A percentile compares a stretch with the other conserved stretches of the same genome.
phyloP scores from a whole-genome alignment of 2,797 vertebrate species.

The Scyliorhinus canicula region DNA sequence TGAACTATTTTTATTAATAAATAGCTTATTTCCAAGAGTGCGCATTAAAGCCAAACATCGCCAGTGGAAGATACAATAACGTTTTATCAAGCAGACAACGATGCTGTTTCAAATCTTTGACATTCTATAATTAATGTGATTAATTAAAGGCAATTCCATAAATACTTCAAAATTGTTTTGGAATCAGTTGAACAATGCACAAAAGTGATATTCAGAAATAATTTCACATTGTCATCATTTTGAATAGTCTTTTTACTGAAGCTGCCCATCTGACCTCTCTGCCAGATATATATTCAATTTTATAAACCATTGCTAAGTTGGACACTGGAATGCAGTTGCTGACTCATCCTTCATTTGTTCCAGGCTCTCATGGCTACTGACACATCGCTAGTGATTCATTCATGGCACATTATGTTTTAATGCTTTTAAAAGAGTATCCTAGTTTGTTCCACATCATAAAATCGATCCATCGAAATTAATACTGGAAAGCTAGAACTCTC shows the following conservation, averaged over 20 bases:
- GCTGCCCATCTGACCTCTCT: background rate
- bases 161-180: slow-evolving; percentile 3
- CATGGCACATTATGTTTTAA: background rate
- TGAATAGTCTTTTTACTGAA: background rate
- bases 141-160: background rate
- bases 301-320: background rate
- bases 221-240: background rate
- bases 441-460: background rate
- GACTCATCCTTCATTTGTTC: background rate
- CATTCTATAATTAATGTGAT: background rate
- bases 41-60: background rate
- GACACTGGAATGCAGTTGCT: background rate
- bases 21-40: background rate
- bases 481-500: background rate
- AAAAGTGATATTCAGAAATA: background rate
- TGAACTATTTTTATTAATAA: background rate
- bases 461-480: background rate
- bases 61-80: background rate
- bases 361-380: background rate
- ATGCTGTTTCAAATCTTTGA: background rate
- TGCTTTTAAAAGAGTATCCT: background rate
- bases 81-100: background rate
- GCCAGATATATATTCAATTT: background rate
- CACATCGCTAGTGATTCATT: background rate
- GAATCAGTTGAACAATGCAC: background rate